Evolutionary conservation across 2,797 vertebrate genomes (phyloP).

Genomic region (Micropoecilia bifurca): DNA sequence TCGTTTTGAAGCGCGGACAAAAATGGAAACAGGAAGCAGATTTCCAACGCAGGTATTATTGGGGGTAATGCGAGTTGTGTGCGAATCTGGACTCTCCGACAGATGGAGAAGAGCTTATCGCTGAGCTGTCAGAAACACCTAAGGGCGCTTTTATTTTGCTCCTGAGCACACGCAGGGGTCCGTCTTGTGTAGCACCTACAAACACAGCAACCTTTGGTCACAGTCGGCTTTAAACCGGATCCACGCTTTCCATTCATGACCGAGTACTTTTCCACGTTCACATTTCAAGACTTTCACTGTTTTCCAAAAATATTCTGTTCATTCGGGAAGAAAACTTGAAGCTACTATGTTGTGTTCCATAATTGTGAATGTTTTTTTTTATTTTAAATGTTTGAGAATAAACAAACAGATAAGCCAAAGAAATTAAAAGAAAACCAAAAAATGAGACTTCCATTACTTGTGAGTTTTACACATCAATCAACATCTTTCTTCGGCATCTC

Average conservation of each 20-base stretch:
- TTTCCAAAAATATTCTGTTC: neutral
- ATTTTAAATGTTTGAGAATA: neutral
- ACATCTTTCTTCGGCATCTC: neutral
- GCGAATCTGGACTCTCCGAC: constrained; percentile 55
- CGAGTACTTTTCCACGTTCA: neutral
- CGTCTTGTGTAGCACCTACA: neutral
- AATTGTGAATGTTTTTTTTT: neutral
- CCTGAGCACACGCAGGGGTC: constrained; percentile 2
- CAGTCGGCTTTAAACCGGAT: neutral
- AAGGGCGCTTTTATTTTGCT: constrained; percentile 21
- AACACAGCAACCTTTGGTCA: neutral
- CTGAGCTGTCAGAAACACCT: constrained; percentile 46
- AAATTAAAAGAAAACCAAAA: no score
- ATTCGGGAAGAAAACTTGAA: neutral
- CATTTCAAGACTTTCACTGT: neutral
- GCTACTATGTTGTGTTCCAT: neutral
- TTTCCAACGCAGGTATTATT: constrained; percentile 23
- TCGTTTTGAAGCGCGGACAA: neutral
- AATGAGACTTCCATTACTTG: no score
- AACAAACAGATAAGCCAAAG: no score
- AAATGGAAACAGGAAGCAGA: neutral
- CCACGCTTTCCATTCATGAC: no score
- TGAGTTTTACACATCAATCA: no score
- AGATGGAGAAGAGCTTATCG: constrained; percentile 74
- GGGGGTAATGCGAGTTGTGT: constrained; percentile 25